These are phyloP conservation scores for Mechanitis mazaeus DNA, from an alignment of 2,888 invertebrate species.

Conservation along the genomic window DNA sequence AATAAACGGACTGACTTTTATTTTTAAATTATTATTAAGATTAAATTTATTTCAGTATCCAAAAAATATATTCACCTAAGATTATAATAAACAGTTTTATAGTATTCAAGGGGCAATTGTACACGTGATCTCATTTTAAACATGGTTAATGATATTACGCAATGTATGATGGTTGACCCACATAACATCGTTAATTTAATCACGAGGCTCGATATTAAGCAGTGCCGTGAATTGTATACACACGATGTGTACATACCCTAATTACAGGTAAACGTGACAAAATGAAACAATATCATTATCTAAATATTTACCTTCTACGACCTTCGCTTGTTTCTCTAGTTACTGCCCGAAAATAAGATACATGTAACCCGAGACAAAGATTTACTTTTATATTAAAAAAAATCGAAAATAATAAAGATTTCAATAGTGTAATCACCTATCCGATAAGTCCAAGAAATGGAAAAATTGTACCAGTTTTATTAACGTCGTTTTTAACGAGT, in stretches of 20 bases:
- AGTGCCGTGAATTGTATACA: conserved; percentile 22
- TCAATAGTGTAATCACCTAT: too few relatives aligned
- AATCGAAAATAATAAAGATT: too few relatives aligned
- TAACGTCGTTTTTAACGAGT: too few relatives aligned
- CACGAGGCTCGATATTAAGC: conserved; percentile 26
- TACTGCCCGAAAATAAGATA: not conserved
- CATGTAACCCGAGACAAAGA: not conserved
- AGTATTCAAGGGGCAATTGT: conserved; percentile 26
- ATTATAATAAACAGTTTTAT: not conserved
- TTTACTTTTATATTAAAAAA: too few relatives aligned
- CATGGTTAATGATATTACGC: conserved; percentile 39
- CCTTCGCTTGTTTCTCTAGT: conserved; percentile 15
- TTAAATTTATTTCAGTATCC: too few relatives aligned
- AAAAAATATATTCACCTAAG: not conserved
- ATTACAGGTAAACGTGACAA: conserved; percentile 24
- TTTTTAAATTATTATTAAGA: not conserved
- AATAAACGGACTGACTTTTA: not conserved
- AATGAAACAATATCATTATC: conserved; percentile 18
- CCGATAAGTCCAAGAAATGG: too few relatives aligned
- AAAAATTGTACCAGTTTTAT: too few relatives aligned
- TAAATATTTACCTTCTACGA: conserved; percentile 8
- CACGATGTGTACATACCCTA: conserved; percentile 30
- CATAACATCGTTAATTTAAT: conserved; percentile 36
- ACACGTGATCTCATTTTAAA: conserved; percentile 46
- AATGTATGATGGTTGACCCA: conserved; percentile 53